Percentiles rank a stretch among this genome's conserved stretches.
These are phyloP conservation scores for Syngnathus rostellatus DNA, from an alignment of 2,797 vertebrate species.

Conservation along the genomic window DNA sequence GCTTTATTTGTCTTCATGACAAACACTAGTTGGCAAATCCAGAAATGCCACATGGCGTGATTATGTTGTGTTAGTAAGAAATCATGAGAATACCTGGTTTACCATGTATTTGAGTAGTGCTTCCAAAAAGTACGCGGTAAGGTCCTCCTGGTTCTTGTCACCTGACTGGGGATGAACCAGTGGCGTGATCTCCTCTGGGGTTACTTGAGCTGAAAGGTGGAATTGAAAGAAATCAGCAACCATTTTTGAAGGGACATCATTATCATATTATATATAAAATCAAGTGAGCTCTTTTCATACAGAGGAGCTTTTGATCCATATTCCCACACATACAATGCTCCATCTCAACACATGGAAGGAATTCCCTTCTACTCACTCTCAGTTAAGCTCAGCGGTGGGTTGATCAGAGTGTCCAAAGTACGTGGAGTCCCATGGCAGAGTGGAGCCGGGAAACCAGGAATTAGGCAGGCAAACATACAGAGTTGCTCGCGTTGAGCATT, in stretches of 20 bases:
- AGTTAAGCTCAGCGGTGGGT: slow-evolving; percentile 82
- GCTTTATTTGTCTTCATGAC: background rate
- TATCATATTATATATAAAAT: background rate
- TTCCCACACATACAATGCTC: background rate
- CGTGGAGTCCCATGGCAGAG: slow-evolving; percentile 84
- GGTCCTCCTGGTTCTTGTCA: slow-evolving; percentile 98
- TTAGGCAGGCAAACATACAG: slow-evolving; percentile 95
- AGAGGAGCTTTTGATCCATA: background rate
- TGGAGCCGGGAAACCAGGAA: slow-evolving; percentile 92
- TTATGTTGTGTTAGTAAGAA: slow-evolving; percentile 31
- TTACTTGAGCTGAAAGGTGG: slow-evolving; percentile 81
- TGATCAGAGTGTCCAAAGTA: slow-evolving; percentile 93
- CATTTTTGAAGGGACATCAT: too few relatives aligned
- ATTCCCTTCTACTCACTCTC: slow-evolving; percentile 77
- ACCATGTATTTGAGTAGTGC: slow-evolving; percentile 98
- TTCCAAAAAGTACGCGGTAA: slow-evolving; percentile 95
- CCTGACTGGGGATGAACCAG: slow-evolving; percentile 94
- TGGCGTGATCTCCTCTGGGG: slow-evolving; percentile 93
- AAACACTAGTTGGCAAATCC: background rate
- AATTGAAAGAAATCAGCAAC: background rate
- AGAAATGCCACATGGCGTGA: slow-evolving; percentile 3
- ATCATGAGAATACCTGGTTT: slow-evolving; percentile 85
- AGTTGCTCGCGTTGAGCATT: slow-evolving; percentile 91
- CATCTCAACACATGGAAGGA: background rate
- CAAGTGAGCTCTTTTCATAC: background rate